These are phyloP conservation scores for Tetranychus piercei DNA, from an alignment of 2,888 invertebrate species.

Conservation along the genomic window DNA sequence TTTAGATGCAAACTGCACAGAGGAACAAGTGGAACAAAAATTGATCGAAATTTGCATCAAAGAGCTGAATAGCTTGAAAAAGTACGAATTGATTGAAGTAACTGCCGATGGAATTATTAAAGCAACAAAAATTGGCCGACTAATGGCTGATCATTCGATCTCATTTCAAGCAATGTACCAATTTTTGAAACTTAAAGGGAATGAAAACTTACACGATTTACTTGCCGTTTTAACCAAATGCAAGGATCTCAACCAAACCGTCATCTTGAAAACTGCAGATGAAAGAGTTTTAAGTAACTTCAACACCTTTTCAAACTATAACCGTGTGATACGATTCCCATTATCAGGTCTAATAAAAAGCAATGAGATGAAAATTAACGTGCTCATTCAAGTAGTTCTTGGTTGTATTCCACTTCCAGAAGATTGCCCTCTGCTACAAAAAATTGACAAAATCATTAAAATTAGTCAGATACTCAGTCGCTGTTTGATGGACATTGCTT, in stretches of 20 bases:
- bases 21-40: constrained; percentile 28
- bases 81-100: constrained; percentile 45
- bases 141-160: constrained; percentile 49
- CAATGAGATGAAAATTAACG: constrained; percentile 48
- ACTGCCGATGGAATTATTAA: constrained; percentile 40
- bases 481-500: constrained; percentile 36
- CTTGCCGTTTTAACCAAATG: constrained; percentile 31
- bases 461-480: constrained; percentile 48
- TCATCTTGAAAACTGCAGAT: constrained; percentile 43
- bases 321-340: constrained; percentile 46
- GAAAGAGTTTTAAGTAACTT: constrained; percentile 48
- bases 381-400: constrained; percentile 53
- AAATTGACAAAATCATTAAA: constrained; percentile 48
- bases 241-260: constrained; percentile 33
- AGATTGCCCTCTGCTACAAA: constrained; percentile 35
- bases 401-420: constrained; percentile 36
- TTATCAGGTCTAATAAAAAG: constrained; percentile 51
- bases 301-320: constrained; percentile 37
- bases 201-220: constrained; percentile 31
- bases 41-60: constrained; percentile 46
- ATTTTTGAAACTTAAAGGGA: constrained; percentile 36
- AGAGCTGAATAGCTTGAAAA: constrained; percentile 49
- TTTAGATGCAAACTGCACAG: constrained; percentile 10
- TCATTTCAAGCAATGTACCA: constrained; percentile 55
- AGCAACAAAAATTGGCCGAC: constrained; percentile 43